phyloP scores from a whole-genome alignment of 2,888 invertebrate genomes.

The Punctoribates punctum region DNA sequence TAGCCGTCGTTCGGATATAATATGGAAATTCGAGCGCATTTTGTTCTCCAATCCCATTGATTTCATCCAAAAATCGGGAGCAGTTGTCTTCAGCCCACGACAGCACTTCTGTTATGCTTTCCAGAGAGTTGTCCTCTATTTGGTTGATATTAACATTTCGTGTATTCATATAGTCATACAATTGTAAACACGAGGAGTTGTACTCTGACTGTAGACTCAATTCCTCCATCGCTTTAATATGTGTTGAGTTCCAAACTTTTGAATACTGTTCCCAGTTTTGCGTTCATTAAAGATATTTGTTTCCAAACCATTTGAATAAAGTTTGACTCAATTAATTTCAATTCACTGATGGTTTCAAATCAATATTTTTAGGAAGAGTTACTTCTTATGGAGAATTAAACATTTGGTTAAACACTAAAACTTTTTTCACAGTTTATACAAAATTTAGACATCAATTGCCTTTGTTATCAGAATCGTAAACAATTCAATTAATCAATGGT shows the following conservation, averaged over 20 bases:
- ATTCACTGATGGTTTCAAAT: too few relatives aligned
- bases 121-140: not conserved
- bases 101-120: not conserved
- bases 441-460: too few relatives aligned
- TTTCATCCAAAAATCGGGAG: not conserved
- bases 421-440: too few relatives aligned
- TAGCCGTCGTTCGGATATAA: conserved; percentile 66
- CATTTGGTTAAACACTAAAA: too few relatives aligned
- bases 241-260: not conserved
- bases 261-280: too few relatives aligned
- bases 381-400: too few relatives aligned
- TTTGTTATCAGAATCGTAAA: too few relatives aligned
- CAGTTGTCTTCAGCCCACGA: conserved; percentile 11
- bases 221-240: not conserved
- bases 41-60: not conserved
- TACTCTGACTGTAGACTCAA: not conserved
- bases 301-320: too few relatives aligned
- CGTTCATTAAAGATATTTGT: too few relatives aligned
- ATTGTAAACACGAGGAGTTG: not conserved
- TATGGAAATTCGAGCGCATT: conserved; percentile 9
- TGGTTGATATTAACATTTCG: not conserved
- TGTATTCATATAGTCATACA: not conserved
- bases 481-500: too few relatives aligned
- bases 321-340: too few relatives aligned
- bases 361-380: too few relatives aligned